Evolutionary conservation across 2,113 vertebrate genomes (phyloP), one percentile per base, ranked within the genome.

Genomic region (Salminus brasiliensis): DNA sequence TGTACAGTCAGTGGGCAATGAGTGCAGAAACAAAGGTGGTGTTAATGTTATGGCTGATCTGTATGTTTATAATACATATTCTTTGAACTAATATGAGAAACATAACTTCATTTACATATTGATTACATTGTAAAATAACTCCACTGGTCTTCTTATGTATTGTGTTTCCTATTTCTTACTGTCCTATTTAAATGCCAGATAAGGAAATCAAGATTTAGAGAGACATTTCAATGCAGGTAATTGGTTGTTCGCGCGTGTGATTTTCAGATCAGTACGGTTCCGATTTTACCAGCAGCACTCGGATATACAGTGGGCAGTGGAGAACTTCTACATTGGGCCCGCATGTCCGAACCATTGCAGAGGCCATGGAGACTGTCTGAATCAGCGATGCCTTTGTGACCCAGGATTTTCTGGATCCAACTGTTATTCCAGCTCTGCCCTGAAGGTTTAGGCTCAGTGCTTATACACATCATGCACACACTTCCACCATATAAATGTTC

Each of bases 271-370:
- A 0, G 95, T 98, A 73, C 94, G 98, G 47, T 98, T 99, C 92
- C 92, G 96, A n/a, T 98, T 98, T 90, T 98, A 96, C 89, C 97
- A 99, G 91, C 95, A 95, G 88, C 95, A 97, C 84, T 98, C 97
- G 43, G 96, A 98, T 82, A 86, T 91, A 65, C 96, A 98, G 81
- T 99, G 98, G 98, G 98, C 94, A 21, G 95, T 99, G 1, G 97
- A 98, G 88, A 98, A 98, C 87, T 97, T 99, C 87, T 99, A 99
- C 85, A 95, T 99, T 70, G 98, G 98, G 16, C 98, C 97, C 52
- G 94, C 94, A 0, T 99, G 98, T 83, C 83, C 93, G n/a, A 88
- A 93, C 88, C 95, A 97, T 88, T 99, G 97, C 53, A 94, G 92
- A 55, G 98, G 97, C 27, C 98, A 98, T 52, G 98, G 98, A 45